Evolutionary conservation across 2,888 invertebrate species (phyloP), one percentile per base, ranked within the genome.

Genomic region (Agapostemon virescens): DNA sequence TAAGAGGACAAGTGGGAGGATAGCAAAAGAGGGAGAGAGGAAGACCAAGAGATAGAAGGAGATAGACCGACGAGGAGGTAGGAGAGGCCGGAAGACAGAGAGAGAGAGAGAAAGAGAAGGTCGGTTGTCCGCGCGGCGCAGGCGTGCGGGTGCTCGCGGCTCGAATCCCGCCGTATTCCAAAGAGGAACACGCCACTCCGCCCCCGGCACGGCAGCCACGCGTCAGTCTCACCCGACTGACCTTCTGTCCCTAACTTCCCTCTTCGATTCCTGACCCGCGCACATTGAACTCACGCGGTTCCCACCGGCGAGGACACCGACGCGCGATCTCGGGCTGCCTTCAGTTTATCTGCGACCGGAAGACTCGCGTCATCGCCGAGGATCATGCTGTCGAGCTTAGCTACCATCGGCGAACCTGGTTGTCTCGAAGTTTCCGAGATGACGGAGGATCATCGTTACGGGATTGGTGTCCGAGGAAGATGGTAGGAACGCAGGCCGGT

Each of bases 141-240:
- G 90, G 91, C 91, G 92, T 91, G 88, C 89, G 85, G 79, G 82
- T 85, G 84, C 77, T 86, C 87, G 86, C 88, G 89, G 88, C 89
- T 89, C 88, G 88, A 89, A 90, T 89, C 90, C 90, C 90, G 89
- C 91, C 90, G 89, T 87, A 87, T 87, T 87, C 89, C 90, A 89
- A 90, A 90, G 92, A 89, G 90, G 90, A 90, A 88, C 90, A 89
- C 88, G 90, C 89, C 90, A 89, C 89, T 91, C 90, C 89, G 91
- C 91, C 91, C 91, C 91, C 90, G 91, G 90, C 91, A 90, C 90
- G 90, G 90, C 87, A 89, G 87, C 90, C 90, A 90, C 91, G 89
- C 89, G 89, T 90, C 87, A 89, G 86, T 87, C 87, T 87, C 85
- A 86, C 81, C 90, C 90, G 88, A 89, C 90, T 89, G 90, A 90